Base-by-base conservation (phyloP, 2,113 vertebrate species). In the Takifugu bimaculatus region DNA sequence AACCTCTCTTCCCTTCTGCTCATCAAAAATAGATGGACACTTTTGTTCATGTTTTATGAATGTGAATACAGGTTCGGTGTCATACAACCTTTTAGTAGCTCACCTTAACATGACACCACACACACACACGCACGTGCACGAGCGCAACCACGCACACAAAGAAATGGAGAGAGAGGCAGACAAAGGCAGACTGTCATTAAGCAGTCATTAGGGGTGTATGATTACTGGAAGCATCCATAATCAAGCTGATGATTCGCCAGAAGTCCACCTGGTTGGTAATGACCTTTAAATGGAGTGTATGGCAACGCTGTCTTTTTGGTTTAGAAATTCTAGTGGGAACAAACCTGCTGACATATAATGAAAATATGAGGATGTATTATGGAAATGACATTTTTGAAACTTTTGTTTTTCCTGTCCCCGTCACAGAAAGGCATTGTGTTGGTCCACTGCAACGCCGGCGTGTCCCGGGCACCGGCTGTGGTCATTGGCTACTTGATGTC, bases 381-480 rank as follows among this genome's bases (percentile, higher is more conserved):
- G 6, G 42, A 13, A 13, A 13, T 13, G 44, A 48, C 45, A 48
- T 3, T 48, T 47, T 25, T 25, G 25, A 20, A 10, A 6, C 15
- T 1, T 52, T 52, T 53, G 6, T 5, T 2, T 55, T 12, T 35
- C 13, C 3, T 74, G 80, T 70, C 26, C 73, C 75, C 9, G 2
- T 10, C 35, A 68, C 79, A 99, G 97, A 93, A 89, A 68, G 93
- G 95, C 0, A 92, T 94, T 44, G 93, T 98, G 14, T 82, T 99
- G 69, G 93, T 98, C 61, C 97, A 98, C 83, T 97, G 97, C 54
- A 99, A 99, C 12, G 88, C 94, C 10, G 97, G 96, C 42, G 92
- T 96, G 61, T 99, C 97, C 26, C 92, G 96, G 29, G 93, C 94
- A 5, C 93, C 94, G 0, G 89, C 95, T 0, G 79, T 98, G 54